A percentile compares a stretch with the other conserved stretches of the same genome.
These are phyloP conservation scores for Dione juno DNA, from an alignment of 2,888 invertebrate species.

Conservation along the genomic window DNA sequence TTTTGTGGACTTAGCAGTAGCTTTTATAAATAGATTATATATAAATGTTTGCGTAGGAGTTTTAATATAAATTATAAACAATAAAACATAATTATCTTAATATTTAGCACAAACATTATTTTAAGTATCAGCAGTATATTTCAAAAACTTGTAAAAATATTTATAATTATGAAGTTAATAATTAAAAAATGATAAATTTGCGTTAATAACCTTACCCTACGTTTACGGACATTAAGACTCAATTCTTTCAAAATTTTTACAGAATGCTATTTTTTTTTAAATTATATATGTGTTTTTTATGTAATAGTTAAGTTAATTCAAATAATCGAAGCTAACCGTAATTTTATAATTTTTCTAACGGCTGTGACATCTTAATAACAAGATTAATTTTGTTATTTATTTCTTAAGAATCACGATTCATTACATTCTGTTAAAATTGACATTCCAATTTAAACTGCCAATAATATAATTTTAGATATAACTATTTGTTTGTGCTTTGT, in stretches of 20 bases:
- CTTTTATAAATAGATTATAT: slow-evolving; percentile 49
- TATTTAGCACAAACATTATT: slow-evolving; percentile 3
- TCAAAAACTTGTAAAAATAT: too few relatives aligned
- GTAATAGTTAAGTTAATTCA: neutral
- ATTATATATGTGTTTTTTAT: neutral
- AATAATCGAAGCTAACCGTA: neutral
- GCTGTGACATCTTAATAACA: slow-evolving; percentile 33
- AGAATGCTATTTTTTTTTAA: neutral
- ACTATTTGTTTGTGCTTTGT: slow-evolving; percentile 3
- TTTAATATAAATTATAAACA: slow-evolving; percentile 11
- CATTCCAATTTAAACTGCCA: slow-evolving; percentile 49
- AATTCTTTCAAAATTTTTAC: neutral
- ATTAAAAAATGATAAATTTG: too few relatives aligned
- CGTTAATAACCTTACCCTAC: too few relatives aligned
- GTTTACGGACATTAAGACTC: too few relatives aligned
- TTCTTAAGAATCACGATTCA: slow-evolving; percentile 46
- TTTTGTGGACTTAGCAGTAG: slow-evolving; percentile 47
- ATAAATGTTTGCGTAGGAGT: slow-evolving; percentile 29
- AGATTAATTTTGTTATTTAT: slow-evolving; percentile 43
- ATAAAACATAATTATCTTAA: neutral
- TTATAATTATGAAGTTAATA: too few relatives aligned
- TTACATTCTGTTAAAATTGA: slow-evolving; percentile 42
- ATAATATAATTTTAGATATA: slow-evolving; percentile 31
- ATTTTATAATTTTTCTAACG: slow-evolving; percentile 14
- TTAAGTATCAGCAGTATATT: neutral